These are phyloP conservation scores for Cyclophora punctaria DNA, from an alignment of 2,888 invertebrate genomes.

Conservation along the genomic window DNA sequence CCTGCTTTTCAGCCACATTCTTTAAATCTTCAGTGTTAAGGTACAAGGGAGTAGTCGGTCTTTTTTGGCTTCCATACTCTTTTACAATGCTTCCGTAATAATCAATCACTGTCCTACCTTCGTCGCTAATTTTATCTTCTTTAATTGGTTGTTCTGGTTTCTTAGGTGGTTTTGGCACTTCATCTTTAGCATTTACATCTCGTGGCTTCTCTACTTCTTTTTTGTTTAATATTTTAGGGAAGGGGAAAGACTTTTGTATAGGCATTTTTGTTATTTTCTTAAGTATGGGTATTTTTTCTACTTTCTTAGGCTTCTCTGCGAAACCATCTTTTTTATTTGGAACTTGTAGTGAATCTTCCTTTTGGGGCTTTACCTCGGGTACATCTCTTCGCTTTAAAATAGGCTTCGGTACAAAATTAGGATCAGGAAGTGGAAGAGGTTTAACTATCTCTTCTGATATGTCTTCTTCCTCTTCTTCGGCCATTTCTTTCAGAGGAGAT, in stretches of 20 bases:
- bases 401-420: constrained; percentile 85
- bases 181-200: constrained; percentile 20
- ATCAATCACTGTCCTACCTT: constrained; percentile 82
- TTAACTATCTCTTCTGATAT: constrained; percentile 75
- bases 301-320: constrained; percentile 41
- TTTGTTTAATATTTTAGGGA: constrained; percentile 53
- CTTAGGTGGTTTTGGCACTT: constrained; percentile 24
- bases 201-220: constrained; percentile 44
- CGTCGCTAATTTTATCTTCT: constrained; percentile 72
- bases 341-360: constrained; percentile 19
- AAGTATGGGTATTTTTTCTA: constrained; percentile 53
- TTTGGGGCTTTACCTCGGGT: constrained; percentile 25
- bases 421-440: constrained; percentile 78
- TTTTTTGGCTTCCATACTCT: constrained; percentile 77
- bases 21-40: constrained; percentile 78
- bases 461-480: constrained; percentile 57
- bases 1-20: constrained; percentile 72
- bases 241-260: constrained; percentile 48
- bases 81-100: constrained; percentile 87
- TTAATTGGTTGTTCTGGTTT: constrained; percentile 29
- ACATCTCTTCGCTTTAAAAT: constrained; percentile 80
- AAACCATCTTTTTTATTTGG: constrained; percentile 27
- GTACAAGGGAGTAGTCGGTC: constrained; percentile 68
- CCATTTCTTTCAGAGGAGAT: constrained; percentile 35
- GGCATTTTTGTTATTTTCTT: constrained; percentile 64